Evolutionary conservation across 1,140 invertebrate genomes (phyloP).

Genomic region (Patella vulgata): DNA sequence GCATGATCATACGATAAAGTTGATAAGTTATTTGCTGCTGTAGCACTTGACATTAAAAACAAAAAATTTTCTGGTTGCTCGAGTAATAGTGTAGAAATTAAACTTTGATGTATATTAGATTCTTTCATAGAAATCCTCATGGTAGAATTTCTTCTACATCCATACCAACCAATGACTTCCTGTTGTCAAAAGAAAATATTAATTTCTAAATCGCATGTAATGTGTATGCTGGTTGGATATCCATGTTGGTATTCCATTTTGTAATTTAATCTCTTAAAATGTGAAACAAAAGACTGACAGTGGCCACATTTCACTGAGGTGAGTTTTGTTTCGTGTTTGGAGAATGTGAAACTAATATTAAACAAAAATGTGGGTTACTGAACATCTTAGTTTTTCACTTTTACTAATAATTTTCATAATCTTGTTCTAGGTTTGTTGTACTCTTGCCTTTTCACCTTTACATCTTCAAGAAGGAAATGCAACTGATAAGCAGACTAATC

Average conservation of each 20-base stretch:
- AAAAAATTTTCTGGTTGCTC: constrained; percentile 30
- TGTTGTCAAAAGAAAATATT: constrained; percentile 24
- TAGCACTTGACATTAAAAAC: constrained; percentile 35
- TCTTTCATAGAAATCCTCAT: constrained; percentile 41
- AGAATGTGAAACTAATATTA: too few species aligned
- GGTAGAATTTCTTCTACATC: constrained; percentile 43
- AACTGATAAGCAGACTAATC: too few species aligned
- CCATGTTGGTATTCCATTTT: constrained; percentile 12
- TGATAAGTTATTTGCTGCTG: constrained; percentile 22
- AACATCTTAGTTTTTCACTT: too few species aligned
- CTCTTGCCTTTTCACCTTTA: too few species aligned
- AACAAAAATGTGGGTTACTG: too few species aligned
- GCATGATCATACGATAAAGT: constrained; percentile 42
- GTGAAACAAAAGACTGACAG: too few species aligned
- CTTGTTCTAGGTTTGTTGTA: too few species aligned
- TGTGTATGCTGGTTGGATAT: constrained; percentile 17
- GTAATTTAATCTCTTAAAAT: constrained; percentile 4
- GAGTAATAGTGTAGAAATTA: constrained; percentile 16
- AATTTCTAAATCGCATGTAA: not conserved
- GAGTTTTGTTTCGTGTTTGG: too few species aligned
- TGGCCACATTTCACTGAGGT: too few species aligned
- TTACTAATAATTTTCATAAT: too few species aligned
- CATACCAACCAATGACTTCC: constrained; percentile 54
- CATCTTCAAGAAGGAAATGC: too few species aligned
- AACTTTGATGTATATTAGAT: constrained; percentile 31